These are phyloP conservation scores for Aleadryas rufinucha DNA, from an alignment of 2,113 vertebrate genomes.

Conservation along the genomic window DNA sequence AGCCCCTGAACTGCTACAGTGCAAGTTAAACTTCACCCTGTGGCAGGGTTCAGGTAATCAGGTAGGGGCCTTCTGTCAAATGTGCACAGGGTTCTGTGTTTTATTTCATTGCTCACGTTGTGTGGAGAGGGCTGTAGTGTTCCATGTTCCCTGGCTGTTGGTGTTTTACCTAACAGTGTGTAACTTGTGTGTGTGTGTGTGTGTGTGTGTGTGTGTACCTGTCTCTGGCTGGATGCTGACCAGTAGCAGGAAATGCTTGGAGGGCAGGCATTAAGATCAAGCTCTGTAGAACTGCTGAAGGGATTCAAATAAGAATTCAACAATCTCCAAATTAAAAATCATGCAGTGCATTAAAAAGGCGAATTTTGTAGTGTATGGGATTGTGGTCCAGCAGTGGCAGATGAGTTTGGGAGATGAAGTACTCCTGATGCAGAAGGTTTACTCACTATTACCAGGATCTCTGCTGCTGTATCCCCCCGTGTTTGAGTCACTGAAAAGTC, in stretches of 20 bases:
- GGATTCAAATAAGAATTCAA: background rate
- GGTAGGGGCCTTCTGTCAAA: background rate
- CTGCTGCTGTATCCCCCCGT: background rate
- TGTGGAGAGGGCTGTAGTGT: background rate
- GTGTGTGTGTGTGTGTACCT: background rate
- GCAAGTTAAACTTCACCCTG: background rate
- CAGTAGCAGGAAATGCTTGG: background rate
- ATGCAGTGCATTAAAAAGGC: rapidly evolving
- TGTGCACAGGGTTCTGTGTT: background rate
- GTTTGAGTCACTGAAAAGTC: background rate
- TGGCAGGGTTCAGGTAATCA: background rate
- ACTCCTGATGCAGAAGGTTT: background rate
- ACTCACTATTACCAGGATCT: background rate
- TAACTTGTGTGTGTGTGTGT: too few relatives aligned
- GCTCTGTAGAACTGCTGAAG: background rate
- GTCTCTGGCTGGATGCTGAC: background rate
- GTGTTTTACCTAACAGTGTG: background rate
- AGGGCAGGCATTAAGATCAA: background rate
- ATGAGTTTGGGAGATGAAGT: background rate
- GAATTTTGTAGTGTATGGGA: background rate
- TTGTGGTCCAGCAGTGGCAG: background rate
- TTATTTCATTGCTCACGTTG: background rate
- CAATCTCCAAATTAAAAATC: background rate
- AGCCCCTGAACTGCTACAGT: background rate
- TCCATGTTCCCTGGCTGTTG: background rate